Evolutionary conservation across 2,113 vertebrate species (phyloP).

Genomic region (Amphiprion ocellaris): DNA sequence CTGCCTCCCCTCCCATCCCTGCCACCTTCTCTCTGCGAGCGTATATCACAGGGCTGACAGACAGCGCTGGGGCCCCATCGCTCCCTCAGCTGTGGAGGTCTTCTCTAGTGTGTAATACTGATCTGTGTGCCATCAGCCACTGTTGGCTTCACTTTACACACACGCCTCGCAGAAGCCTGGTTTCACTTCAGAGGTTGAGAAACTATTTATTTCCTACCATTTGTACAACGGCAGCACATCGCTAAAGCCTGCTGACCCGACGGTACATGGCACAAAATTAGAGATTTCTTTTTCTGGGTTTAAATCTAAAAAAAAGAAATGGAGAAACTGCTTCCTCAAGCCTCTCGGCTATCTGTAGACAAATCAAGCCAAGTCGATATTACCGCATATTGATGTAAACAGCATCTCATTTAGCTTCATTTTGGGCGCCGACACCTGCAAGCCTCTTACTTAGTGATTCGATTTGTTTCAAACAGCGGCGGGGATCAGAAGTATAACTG

Average conservation of each 20-base stretch:
- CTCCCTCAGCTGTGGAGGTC: constrained; percentile 73
- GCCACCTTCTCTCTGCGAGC: constrained; percentile 41
- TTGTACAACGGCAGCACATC: constrained; percentile 26
- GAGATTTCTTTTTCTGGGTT: constrained; percentile 37
- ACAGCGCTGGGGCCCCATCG: constrained; percentile 54
- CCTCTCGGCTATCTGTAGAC: constrained; percentile 5
- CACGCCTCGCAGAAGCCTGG: not conserved
- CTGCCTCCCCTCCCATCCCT: constrained; percentile 39
- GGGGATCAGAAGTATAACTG: constrained; percentile 35
- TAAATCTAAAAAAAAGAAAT: constrained; percentile 32
- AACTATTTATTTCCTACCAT: constrained; percentile 54
- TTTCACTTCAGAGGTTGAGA: constrained; percentile 48
- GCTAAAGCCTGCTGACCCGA: constrained; percentile 21
- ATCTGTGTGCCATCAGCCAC: constrained; percentile 65
- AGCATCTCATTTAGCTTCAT: constrained; percentile 35
- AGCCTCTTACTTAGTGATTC: constrained; percentile 21
- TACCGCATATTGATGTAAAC: constrained; percentile 22
- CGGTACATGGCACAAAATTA: not conserved
- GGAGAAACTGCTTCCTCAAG: constrained; percentile 4
- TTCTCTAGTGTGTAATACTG: constrained; percentile 60
- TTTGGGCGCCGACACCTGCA: constrained; percentile 11
- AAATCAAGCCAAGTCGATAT: constrained; percentile 12
- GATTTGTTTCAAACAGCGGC: constrained; percentile 34
- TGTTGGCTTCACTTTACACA: constrained; percentile 37
- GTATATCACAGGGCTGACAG: constrained; percentile 74